Evolutionary conservation across 2,113 vertebrate species (phyloP), one percentile per base, ranked within the genome.

Genomic region (Macroglossus sobrinus): DNA sequence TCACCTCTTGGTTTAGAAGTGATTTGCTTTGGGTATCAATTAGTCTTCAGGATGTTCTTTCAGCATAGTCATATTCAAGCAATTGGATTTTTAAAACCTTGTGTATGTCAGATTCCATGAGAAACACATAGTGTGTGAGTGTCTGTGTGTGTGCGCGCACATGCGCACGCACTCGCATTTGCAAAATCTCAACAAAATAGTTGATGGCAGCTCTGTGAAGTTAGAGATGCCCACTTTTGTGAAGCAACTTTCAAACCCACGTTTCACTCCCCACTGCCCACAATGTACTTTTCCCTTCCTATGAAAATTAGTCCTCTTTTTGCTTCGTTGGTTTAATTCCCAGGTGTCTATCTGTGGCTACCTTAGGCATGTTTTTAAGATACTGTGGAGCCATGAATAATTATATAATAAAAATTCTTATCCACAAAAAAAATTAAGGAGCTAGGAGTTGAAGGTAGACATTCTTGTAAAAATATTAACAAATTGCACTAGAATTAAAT

Each of bases 61-160:
- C 28, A 64, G 14, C 33, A 55, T 57, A 24, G 57, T 80, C 33
- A 14, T 85, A 21, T 8, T 76, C 15, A 50, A 81, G 59, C 50
- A 69, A 12, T 90, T 40, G 5, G 14, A 47, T 71, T 69, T 69
- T 85, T 75, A 57, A 76, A 63, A 69, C 19, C 38, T 3, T 63
- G 30, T 71, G 0, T 38, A 1, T 53, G 33, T 57, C 53, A 61
- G 22, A 78, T 35, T 75, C 84, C 14, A 7, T 15, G n/a, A 85
- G 35, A 19, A 68, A 18, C 22, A 55, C 45, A 50, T 38, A 72
- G 14, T 38, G 19, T 47, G 38, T 35, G 21, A 38, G 5, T 63
- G 2, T 12, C 5, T 2, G 2, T 26, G 30, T 59, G 4, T 3
- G 3, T 7, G 16, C 2, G 24, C 7, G 43, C 7, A 7, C 43